A percentile compares a stretch with the other conserved stretches of the same genome.
These are phyloP conservation scores for Lichenostomus cassidix DNA, from an alignment of 2,113 vertebrate genomes.

Conservation along the genomic window DNA sequence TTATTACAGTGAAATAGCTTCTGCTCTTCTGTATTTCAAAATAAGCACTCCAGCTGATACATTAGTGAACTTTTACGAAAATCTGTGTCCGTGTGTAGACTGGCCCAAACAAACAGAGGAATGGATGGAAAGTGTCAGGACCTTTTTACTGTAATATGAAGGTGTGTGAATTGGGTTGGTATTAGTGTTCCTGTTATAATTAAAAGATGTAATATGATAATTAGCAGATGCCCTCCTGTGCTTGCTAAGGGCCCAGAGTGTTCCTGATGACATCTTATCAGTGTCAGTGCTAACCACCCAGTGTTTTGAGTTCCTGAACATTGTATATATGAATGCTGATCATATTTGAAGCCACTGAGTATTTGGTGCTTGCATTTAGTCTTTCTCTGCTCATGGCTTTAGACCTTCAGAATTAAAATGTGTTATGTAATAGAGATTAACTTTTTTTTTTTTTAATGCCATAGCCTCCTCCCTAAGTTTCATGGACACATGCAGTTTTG, in stretches of 20 bases:
- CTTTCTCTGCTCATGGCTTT: background rate
- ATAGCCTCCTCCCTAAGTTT: conserved; percentile 84
- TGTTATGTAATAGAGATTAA: background rate
- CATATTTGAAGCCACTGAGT: background rate
- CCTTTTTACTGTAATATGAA: background rate
- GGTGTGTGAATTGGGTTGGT: background rate
- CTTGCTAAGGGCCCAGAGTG: background rate
- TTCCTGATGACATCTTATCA: background rate
- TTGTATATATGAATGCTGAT: background rate
- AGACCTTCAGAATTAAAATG: background rate
- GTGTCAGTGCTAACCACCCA: background rate
- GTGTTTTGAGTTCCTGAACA: background rate
- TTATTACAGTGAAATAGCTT: background rate
- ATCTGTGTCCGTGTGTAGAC: background rate
- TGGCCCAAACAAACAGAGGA: background rate
- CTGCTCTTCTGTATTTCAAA: background rate
- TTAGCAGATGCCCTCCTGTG: background rate
- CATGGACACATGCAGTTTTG: conserved; percentile 90
- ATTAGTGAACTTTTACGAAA: background rate
- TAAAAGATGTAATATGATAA: background rate
- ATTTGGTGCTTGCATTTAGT: background rate
- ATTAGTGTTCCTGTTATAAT: background rate
- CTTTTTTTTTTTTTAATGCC: background rate
- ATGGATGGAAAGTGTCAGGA: background rate
- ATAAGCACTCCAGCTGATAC: background rate